Conservation (phyloP, 2,113 vertebrate species). For the Aviceda subcristata region DNA sequence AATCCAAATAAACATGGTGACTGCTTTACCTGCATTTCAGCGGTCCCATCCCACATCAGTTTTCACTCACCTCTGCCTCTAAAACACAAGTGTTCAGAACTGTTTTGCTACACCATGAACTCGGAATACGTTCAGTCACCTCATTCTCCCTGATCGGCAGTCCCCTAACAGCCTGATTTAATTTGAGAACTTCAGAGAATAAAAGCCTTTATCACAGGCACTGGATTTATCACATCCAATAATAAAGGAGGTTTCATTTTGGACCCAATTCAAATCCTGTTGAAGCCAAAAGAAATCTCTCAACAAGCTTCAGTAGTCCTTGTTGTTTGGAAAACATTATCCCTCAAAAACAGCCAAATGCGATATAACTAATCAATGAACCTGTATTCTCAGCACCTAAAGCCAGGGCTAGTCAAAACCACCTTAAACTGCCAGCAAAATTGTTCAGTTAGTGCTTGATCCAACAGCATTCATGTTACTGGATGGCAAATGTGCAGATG, state of each 20-base stretch:
- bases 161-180: background rate
- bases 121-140: background rate
- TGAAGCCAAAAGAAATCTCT: slow-evolving; percentile 6
- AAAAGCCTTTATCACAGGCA: background rate
- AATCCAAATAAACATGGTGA: background rate
- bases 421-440: background rate
- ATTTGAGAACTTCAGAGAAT: slow-evolving; percentile 1
- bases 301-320: background rate
- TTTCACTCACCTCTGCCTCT: background rate
- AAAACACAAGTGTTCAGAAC: background rate
- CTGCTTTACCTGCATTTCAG: background rate
- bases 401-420: background rate
- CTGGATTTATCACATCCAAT: background rate
- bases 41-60: background rate
- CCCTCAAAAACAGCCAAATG: background rate
- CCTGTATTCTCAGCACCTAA: background rate
- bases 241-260: background rate
- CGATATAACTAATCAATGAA: background rate
- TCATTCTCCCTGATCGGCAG: background rate
- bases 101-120: background rate
- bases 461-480: background rate
- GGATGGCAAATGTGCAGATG: background rate
- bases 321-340: background rate
- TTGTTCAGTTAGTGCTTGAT: background rate
- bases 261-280: background rate